phyloP scores from a whole-genome alignment of 2,888 invertebrate species.

The Epinotia bilunana region DNA sequence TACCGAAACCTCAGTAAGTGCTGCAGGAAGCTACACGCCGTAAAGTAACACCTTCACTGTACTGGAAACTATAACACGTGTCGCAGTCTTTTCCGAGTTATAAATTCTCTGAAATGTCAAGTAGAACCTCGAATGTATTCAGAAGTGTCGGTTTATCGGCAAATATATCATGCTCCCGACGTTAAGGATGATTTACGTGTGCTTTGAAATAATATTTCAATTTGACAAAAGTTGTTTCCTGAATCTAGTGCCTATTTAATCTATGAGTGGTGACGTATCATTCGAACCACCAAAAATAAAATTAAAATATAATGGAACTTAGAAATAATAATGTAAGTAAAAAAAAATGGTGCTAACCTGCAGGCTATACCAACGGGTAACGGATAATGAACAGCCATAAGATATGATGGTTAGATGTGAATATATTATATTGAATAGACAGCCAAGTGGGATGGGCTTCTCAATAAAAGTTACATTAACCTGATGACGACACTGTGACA shows the following conservation, averaged over 20 bases:
- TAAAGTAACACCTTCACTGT: slow-evolving; percentile 45
- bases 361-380: no score
- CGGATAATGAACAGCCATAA: no score
- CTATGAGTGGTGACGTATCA: not conserved
- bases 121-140: slow-evolving; percentile 67
- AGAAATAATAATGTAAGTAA: not conserved
- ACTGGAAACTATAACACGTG: slow-evolving; percentile 49
- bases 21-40: not conserved
- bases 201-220: slow-evolving; percentile 68
- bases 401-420: no score
- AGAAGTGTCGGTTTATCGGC: slow-evolving; percentile 71
- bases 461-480: no score
- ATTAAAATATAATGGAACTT: not conserved
- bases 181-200: slow-evolving; percentile 70
- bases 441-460: no score
- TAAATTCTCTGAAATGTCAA: slow-evolving; percentile 61
- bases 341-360: not conserved
- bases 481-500: no score
- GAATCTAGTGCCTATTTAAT: slow-evolving; percentile 11
- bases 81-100: slow-evolving; percentile 48
- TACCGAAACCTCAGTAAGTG: not conserved
- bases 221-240: slow-evolving; percentile 53
- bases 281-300: not conserved
- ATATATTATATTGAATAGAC: no score
- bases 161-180: slow-evolving; percentile 73